phyloP scores from a whole-genome alignment of 2,888 invertebrate species.

The Exephanes ischioxanthus region DNA sequence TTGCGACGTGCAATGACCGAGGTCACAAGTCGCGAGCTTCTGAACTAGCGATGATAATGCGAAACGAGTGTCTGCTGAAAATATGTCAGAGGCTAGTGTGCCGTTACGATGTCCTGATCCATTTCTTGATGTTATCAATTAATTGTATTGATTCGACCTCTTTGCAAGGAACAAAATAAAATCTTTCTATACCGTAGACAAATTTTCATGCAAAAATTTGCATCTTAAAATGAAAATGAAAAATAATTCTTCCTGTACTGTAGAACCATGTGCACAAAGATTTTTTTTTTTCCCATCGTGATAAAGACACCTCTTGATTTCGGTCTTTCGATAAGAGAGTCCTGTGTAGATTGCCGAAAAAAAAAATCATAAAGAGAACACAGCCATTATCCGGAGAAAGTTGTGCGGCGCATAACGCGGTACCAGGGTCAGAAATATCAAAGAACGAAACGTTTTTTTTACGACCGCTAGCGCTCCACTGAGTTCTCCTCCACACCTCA shows the following conservation, averaged over 20 bases:
- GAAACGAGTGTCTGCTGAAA: background rate
- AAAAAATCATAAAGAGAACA: constrained; percentile 36
- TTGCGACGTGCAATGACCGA: background rate
- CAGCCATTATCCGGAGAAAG: constrained; percentile 58
- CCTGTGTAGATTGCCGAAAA: background rate
- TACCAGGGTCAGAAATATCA: constrained; percentile 1
- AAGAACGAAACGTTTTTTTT: constrained; percentile 29
- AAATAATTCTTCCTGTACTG: background rate
- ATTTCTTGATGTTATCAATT: background rate
- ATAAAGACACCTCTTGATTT: background rate
- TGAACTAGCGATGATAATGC: background rate
- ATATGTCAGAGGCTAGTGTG: background rate
- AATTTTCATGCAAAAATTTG: background rate
- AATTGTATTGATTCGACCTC: background rate
- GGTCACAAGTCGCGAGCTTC: background rate
- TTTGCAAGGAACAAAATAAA: background rate
- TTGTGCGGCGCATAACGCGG: constrained; percentile 24
- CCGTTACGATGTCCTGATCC: background rate
- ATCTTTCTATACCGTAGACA: background rate
- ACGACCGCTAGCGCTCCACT: background rate
- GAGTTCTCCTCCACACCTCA: background rate
- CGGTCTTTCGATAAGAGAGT: background rate
- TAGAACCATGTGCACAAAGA: background rate
- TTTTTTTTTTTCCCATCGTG: background rate
- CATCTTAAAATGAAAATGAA: background rate